A percentile compares a stretch with the other conserved stretches of the same genome.
Conservation (phyloP, 2,888 invertebrate species). For the Meandrusa payeni region DNA sequence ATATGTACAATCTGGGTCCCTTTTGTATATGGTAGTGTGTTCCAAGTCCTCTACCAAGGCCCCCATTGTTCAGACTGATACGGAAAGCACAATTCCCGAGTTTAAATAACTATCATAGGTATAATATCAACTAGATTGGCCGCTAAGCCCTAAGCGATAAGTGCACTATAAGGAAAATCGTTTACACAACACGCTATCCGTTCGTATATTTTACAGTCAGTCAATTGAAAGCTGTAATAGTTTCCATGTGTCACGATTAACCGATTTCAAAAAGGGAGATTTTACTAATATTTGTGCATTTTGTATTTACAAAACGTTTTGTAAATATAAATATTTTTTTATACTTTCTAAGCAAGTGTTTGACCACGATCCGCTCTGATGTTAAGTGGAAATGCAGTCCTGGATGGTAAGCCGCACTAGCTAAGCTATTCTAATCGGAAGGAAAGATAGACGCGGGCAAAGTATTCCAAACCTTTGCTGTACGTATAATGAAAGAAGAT, state of each 20-base stretch:
- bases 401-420: no score
- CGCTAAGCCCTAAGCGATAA: slow-evolving; percentile 45
- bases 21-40: slow-evolving; percentile 84
- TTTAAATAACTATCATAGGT: slow-evolving; percentile 17
- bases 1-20: slow-evolving; percentile 72
- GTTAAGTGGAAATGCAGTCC: no score
- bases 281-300: no score
- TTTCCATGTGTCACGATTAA: neutral
- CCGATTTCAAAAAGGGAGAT: no score
- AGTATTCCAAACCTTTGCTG: no score
- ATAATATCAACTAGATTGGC: slow-evolving; percentile 37
- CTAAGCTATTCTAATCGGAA: no score
- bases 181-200: slow-evolving; percentile 62
- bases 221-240: slow-evolving; percentile 49
- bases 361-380: no score
- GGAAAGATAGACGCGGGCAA: no score
- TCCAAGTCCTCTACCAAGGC: slow-evolving; percentile 62
- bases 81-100: slow-evolving; percentile 14
- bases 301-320: no score
- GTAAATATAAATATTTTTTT: no score
- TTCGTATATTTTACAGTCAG: slow-evolving; percentile 44
- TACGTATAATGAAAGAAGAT: no score
- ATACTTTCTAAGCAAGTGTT: no score
- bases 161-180: slow-evolving; percentile 53
- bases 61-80: slow-evolving; percentile 43